Conservation (phyloP, 1,140 invertebrate genomes). For the Ceratina calcarata region DNA sequence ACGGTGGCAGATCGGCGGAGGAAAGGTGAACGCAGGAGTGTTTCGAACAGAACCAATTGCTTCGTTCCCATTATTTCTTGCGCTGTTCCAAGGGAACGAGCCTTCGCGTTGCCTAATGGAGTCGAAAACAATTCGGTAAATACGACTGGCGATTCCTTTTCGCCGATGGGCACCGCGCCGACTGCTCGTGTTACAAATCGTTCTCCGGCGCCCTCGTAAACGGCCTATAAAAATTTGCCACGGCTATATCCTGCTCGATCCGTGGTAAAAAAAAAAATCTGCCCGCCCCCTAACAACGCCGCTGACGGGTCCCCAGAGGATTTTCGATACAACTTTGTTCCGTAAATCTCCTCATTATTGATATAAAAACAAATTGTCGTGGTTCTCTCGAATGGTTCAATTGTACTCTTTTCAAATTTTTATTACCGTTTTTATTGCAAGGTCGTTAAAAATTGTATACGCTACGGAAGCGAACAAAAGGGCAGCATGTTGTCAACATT, state of each 20-base stretch:
- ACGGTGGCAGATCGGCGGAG: background rate
- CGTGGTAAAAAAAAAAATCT: slow-evolving; percentile 36
- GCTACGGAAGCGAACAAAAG: too few relatives aligned
- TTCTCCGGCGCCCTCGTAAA: slow-evolving; percentile 65
- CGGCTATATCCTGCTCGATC: slow-evolving; percentile 56
- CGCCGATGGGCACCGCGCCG: slow-evolving; percentile 29
- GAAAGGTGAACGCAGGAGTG: background rate
- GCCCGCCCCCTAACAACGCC: background rate
- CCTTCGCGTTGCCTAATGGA: slow-evolving; percentile 15
- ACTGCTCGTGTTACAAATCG: slow-evolving; percentile 67
- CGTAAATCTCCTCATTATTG: background rate
- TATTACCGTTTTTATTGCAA: too few relatives aligned
- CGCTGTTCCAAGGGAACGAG: background rate
- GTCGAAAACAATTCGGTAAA: slow-evolving; percentile 49
- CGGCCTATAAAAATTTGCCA: slow-evolving; percentile 70
- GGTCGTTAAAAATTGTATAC: too few relatives aligned
- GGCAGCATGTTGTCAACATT: too few relatives aligned
- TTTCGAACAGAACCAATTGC: slow-evolving; percentile 19
- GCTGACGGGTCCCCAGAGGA: background rate
- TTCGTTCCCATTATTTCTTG: slow-evolving; percentile 29
- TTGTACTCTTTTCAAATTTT: too few relatives aligned
- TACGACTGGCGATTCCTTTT: slow-evolving; percentile 30
- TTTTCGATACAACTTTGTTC: slow-evolving; percentile 1
- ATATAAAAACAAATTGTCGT: too few relatives aligned
- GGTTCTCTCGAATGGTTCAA: too few relatives aligned